Percentiles rank a stretch among this genome's conserved stretches.
Conservation (phyloP, 2,113 vertebrate genomes). For the Cyphomyrus discorhynchus region DNA sequence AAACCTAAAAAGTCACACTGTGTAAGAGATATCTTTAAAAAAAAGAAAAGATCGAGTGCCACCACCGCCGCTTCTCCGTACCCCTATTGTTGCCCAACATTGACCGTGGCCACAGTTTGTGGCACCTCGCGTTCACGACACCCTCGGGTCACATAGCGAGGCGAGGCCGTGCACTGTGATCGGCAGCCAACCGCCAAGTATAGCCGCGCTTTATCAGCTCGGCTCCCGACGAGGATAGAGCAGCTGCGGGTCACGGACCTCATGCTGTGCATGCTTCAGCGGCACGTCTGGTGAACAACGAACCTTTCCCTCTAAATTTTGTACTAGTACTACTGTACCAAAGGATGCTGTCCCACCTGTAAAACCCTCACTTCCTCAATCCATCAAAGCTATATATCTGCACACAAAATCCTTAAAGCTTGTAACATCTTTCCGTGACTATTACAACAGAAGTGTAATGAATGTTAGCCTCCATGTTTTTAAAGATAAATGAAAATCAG, state of each 20-base stretch:
- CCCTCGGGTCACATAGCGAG: neutral
- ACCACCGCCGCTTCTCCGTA: neutral
- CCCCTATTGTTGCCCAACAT: neutral
- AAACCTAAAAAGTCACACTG: neutral
- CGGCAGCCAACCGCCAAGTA: constrained; percentile 3
- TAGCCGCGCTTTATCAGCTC: neutral
- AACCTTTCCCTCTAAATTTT: neutral
- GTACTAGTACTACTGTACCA: neutral
- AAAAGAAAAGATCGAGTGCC: neutral
- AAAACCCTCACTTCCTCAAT: neutral
- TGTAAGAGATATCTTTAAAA: neutral
- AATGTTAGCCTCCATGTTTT: neutral
- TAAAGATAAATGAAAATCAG: neutral
- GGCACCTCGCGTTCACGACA: neutral
- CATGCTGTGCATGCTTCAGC: neutral
- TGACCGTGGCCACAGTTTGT: neutral
- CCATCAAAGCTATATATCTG: neutral
- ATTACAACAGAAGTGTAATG: neutral
- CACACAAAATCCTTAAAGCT: neutral
- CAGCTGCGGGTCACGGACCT: neutral
- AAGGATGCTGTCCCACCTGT: neutral
- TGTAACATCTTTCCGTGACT: neutral
- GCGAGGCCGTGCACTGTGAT: neutral
- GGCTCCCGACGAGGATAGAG: neutral
- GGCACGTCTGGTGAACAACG: neutral